Evolutionary conservation across 2,888 invertebrate species (phyloP), one percentile per base, ranked within the genome.

Genomic region (Tryphoninae sp.): DNA sequence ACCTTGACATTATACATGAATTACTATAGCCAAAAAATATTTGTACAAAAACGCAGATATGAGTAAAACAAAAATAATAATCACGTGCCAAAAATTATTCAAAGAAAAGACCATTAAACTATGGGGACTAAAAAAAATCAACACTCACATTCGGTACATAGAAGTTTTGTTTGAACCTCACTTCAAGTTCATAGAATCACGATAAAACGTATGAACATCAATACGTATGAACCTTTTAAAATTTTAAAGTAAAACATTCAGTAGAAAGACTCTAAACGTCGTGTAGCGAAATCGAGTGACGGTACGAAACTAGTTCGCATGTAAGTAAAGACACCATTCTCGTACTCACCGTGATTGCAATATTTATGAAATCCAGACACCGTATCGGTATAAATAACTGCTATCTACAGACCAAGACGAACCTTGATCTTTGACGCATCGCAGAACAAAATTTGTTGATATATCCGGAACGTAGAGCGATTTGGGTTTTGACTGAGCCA

Each of bases 401-500:
- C 49, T 80, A 79, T 81, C 79, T 45, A 73, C 49, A 23, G 11
- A 33, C 40, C 59, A 23, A 59, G 8, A 40, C 80, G 86, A 71
- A 87, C 88, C 80, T 89, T 86, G 86, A 88, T 87, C 86, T 67
- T 84, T 87, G 85, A 87, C 81, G 84, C 87, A 87, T 85, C 81
- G 76, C 69, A 78, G 69, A 78, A 69, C 62, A 40, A 74, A 76
- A 84, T 84, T 86, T 86, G 69, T 86, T 86, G 83, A 80, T 78
- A 62, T 69, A 40, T 26, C 40, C 13, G 26, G 40, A 40, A 23
- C 51, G 11, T 40, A 9, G 9, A 13, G n/a, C 33, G 53, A 64
- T 55, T 55, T n/a, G 19, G 40, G 13, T 45, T 62, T 64, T 62
- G 22, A 9, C 13, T 26, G 8, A 19, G 8, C 6, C 53, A 59